These are phyloP conservation scores for Brachyptera risi DNA, from an alignment of 2,888 invertebrate genomes.

Conservation along the genomic window DNA sequence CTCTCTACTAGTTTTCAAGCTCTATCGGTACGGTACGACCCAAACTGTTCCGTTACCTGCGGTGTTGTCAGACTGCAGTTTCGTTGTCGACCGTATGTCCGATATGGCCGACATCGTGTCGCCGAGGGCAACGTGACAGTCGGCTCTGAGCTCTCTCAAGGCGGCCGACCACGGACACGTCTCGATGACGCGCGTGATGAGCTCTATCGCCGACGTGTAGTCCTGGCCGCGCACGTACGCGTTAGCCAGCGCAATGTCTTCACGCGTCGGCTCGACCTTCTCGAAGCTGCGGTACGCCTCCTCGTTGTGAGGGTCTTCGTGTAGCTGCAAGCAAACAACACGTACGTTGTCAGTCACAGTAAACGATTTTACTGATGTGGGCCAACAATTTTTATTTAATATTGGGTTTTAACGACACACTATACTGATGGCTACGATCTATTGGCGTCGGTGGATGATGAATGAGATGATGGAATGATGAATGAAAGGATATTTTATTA, in stretches of 20 bases:
- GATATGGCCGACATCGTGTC: slow-evolving; percentile 83
- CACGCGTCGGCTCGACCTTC: slow-evolving; percentile 59
- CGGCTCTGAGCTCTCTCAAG: slow-evolving; percentile 79
- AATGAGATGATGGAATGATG: too few species aligned
- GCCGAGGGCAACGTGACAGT: slow-evolving; percentile 73
- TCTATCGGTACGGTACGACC: too few species aligned
- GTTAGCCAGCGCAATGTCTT: slow-evolving; percentile 61
- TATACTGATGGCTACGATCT: too few species aligned
- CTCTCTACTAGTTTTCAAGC: too few species aligned
- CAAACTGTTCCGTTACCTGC: too few species aligned
- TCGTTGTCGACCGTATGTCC: slow-evolving; percentile 86
- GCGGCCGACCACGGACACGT: slow-evolving; percentile 84
- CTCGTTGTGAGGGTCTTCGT: slow-evolving; percentile 68
- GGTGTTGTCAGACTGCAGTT: slow-evolving; percentile 88
- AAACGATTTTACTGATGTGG: neutral
- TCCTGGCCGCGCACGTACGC: slow-evolving; percentile 55
- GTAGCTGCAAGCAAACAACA: slow-evolving; percentile 53
- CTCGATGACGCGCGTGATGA: slow-evolving; percentile 66
- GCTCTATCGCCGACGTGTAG: slow-evolving; percentile 58
- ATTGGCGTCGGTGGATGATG: too few species aligned
- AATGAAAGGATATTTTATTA: too few species aligned
- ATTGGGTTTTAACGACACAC: too few species aligned
- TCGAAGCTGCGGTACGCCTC: slow-evolving; percentile 70
- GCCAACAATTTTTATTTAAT: neutral
- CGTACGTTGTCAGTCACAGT: neutral